Evolutionary conservation across 2,797 vertebrate genomes (phyloP).

Genomic region (Passerculus sandwichensis): DNA sequence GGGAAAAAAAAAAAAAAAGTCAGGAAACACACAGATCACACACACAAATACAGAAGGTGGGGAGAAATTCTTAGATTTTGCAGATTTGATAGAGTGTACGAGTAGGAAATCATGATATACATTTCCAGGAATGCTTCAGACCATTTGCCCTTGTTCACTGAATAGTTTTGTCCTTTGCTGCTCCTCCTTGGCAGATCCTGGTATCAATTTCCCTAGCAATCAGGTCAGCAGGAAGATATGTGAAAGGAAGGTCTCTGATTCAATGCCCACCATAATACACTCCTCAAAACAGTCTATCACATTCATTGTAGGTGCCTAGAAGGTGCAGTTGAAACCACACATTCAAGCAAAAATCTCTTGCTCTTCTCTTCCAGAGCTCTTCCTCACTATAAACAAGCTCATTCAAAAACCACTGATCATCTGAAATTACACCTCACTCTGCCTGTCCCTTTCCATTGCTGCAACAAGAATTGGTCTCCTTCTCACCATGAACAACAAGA

Average conservation of each 20-base stretch:
- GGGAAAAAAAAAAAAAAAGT: not conserved
- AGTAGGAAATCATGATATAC: not conserved
- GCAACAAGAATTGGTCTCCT: not conserved
- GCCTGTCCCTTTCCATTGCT: not conserved
- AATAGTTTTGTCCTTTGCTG: not conserved
- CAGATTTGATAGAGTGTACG: not conserved
- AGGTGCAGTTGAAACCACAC: not conserved
- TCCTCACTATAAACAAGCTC: not conserved
- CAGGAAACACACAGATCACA: not conserved
- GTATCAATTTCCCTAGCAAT: not conserved
- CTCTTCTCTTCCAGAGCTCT: not conserved
- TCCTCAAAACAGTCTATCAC: not conserved
- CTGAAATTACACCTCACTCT: not conserved
- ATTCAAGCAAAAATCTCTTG: not conserved
- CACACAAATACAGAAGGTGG: not conserved
- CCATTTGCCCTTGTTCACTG: not conserved
- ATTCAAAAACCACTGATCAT: not conserved
- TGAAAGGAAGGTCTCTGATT: not conserved
- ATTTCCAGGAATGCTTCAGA: slow-evolving; percentile 1
- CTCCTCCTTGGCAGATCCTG: not conserved
- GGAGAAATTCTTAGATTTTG: not conserved
- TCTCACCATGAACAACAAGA: not conserved
- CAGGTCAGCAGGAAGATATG: not conserved
- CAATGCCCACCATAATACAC: not conserved
- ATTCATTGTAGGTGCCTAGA: not conserved